Percentiles rank a stretch among this genome's conserved stretches.
phyloP scores from a whole-genome alignment of 2,113 vertebrate species.

The Rhynchomys soricoides region DNA sequence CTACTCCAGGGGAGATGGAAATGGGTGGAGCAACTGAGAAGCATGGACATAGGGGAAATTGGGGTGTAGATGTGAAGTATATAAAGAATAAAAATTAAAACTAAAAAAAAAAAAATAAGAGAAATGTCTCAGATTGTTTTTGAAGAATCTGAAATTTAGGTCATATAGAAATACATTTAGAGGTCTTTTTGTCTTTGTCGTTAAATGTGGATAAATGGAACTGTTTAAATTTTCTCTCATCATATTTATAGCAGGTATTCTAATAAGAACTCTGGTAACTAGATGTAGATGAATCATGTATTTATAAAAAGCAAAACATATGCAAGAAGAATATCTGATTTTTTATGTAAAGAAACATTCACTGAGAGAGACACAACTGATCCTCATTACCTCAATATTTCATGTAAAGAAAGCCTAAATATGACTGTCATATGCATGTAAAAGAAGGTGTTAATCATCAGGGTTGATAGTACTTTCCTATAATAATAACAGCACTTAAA shows the following conservation, averaged over 20 bases:
- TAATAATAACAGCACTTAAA: background rate
- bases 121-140: too few species aligned
- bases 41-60: too few species aligned
- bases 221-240: background rate
- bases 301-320: background rate
- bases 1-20: too few species aligned
- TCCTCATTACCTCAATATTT: background rate
- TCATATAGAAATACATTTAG: background rate
- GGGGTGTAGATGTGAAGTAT: too few species aligned
- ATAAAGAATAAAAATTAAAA: too few species aligned
- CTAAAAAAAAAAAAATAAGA: too few species aligned
- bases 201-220: background rate
- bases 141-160: background rate
- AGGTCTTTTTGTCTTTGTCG: background rate
- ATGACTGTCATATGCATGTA: background rate
- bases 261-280: slow-evolving; percentile 4
- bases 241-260: background rate
- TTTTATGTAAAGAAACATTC: background rate
- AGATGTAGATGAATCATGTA: background rate
- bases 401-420: slow-evolving; percentile 1
- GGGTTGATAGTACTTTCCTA: background rate
- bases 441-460: background rate
- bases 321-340: background rate
- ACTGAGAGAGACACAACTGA: background rate
- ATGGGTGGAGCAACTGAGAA: too few species aligned